Evolutionary conservation across 2,113 vertebrate genomes (phyloP).

Genomic region (Hippocampus barbouri): DNA sequence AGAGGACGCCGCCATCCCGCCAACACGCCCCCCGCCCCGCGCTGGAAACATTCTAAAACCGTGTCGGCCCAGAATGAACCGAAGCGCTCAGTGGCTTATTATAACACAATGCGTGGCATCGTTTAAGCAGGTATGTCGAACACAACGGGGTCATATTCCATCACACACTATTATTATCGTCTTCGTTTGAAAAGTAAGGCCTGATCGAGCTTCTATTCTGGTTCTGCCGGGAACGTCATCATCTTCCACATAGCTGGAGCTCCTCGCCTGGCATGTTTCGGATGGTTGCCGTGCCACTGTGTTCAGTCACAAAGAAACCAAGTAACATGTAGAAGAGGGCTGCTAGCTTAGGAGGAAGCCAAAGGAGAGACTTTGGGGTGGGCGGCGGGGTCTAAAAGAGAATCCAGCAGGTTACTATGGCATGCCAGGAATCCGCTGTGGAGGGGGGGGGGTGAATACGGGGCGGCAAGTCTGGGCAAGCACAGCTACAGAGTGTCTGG

Average conservation of each 20-base stretch:
- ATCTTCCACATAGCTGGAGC: slow-evolving; percentile 20
- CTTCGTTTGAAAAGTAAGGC: slow-evolving; percentile 44
- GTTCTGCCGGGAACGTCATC: not conserved
- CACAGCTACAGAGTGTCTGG: slow-evolving; percentile 43
- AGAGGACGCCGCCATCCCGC: not conserved
- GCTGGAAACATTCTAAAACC: not conserved
- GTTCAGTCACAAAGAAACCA: not conserved
- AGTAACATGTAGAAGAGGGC: slow-evolving; percentile 26
- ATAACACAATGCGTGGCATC: not conserved
- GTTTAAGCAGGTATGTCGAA: slow-evolving; percentile 2
- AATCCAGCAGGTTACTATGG: slow-evolving; percentile 75
- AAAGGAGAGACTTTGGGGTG: not conserved
- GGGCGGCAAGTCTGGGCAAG: slow-evolving; percentile 71
- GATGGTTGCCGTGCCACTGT: not conserved
- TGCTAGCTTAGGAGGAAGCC: slow-evolving; percentile 18
- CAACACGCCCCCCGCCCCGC: not conserved
- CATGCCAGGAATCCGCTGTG: slow-evolving; percentile 72
- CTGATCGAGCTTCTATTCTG: slow-evolving; percentile 33
- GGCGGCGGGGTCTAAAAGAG: slow-evolving; percentile 42
- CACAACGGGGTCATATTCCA: slow-evolving; percentile 23
- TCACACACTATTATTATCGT: slow-evolving; percentile 43
- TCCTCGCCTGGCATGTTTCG: slow-evolving; percentile 11
- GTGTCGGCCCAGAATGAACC: not conserved
- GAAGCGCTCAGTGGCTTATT: not conserved
- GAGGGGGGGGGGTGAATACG: slow-evolving; percentile 45